These are phyloP conservation scores for Rhopalosiphum nymphaeae DNA, from an alignment of 2,888 invertebrate genomes.

Conservation along the genomic window DNA sequence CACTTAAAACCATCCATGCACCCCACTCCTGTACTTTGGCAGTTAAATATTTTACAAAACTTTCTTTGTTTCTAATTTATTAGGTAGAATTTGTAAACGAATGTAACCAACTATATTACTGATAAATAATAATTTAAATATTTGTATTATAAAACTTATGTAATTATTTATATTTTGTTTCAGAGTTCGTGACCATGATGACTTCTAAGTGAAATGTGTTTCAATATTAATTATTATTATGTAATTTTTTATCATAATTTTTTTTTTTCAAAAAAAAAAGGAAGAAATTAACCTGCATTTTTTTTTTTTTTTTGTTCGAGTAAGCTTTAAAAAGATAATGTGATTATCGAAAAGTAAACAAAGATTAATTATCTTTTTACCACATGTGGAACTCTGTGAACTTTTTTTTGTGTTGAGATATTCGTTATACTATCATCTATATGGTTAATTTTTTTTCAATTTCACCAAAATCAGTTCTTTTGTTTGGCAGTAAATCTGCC, in stretches of 20 bases:
- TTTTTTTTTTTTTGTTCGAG: slow-evolving; percentile 58
- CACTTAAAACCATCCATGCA: slow-evolving; percentile 23
- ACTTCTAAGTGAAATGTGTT: slow-evolving; percentile 89
- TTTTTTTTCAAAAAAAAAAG: slow-evolving; percentile 51
- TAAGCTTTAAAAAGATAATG: slow-evolving; percentile 62
- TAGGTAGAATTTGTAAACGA: slow-evolving; percentile 49
- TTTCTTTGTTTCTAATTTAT: slow-evolving; percentile 37
- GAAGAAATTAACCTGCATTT: slow-evolving; percentile 63
- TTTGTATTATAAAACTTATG: slow-evolving; percentile 1
- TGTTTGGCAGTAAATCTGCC: slow-evolving; percentile 52
- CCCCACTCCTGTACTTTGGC: slow-evolving; percentile 27
- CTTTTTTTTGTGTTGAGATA: slow-evolving; percentile 63
- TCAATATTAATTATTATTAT: slow-evolving; percentile 65
- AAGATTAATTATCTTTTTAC: slow-evolving; percentile 62
- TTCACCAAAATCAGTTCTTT: slow-evolving; percentile 60
- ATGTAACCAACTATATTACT: slow-evolving; percentile 26
- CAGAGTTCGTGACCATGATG: slow-evolving; percentile 99
- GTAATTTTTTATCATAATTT: slow-evolving; percentile 63
- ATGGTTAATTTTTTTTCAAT: slow-evolving; percentile 61
- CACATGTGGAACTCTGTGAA: slow-evolving; percentile 61
- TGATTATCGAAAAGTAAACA: slow-evolving; percentile 58
- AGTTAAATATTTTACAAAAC: slow-evolving; percentile 21
- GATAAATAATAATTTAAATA: not conserved
- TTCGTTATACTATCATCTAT: slow-evolving; percentile 57
- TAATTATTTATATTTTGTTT: slow-evolving; percentile 72